phyloP scores from a whole-genome alignment of 2,113 vertebrate genomes.

The Nothoprocta perdicaria region DNA sequence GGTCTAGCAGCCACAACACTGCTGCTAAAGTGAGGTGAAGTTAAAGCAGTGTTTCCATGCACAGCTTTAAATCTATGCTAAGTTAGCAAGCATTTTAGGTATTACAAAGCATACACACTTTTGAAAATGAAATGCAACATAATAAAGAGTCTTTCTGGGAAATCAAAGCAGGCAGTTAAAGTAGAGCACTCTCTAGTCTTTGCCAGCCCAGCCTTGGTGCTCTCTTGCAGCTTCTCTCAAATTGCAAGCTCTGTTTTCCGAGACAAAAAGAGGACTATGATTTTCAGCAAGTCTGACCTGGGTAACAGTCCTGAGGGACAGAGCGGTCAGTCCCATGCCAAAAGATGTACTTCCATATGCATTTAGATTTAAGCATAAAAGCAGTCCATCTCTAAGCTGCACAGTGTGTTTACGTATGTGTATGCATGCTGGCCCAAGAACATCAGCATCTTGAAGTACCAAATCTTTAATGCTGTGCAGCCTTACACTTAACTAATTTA shows the following conservation, averaged over 20 bases:
- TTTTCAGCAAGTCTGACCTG: background rate
- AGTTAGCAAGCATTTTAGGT: background rate
- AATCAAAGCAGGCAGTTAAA: slow-evolving; percentile 20
- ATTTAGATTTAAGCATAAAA: background rate
- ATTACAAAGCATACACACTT: background rate
- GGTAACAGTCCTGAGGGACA: background rate
- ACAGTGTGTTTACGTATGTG: background rate
- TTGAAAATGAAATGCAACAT: background rate
- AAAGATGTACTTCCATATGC: background rate
- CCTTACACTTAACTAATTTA: background rate
- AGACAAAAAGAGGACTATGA: background rate
- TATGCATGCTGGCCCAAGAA: background rate
- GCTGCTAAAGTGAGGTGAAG: background rate
- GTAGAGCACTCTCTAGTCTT: background rate
- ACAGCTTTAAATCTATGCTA: background rate
- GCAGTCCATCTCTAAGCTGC: background rate
- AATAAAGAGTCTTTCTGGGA: background rate
- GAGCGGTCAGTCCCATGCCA: background rate
- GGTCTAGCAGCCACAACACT: background rate
- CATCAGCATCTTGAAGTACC: background rate
- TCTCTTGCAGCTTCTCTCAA: background rate
- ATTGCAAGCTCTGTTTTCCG: background rate
- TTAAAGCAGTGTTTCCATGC: background rate
- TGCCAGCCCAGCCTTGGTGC: background rate
- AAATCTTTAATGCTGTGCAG: background rate